These are phyloP conservation scores for Bicyclus anynana DNA, from an alignment of 1,140 invertebrate genomes.

Conservation along the genomic window DNA sequence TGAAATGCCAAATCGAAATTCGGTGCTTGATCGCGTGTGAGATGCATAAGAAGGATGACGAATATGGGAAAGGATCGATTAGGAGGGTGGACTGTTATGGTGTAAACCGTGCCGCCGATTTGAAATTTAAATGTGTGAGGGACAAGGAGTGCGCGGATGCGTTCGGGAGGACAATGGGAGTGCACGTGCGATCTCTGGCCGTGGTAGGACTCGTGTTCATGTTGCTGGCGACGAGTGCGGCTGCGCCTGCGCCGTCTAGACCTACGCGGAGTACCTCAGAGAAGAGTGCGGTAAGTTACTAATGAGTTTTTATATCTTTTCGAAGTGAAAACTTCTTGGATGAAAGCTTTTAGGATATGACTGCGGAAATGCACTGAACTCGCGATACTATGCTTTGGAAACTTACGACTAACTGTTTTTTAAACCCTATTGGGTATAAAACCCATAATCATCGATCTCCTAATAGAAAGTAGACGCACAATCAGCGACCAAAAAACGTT, in stretches of 20 bases:
- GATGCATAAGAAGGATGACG: constrained; percentile 49
- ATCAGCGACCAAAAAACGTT: no score
- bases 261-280: constrained; percentile 43
- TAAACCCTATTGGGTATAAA: no score
- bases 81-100: constrained; percentile 54
- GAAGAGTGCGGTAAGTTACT: constrained; percentile 54
- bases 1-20: constrained; percentile 44
- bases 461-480: no score
- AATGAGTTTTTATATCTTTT: no score
- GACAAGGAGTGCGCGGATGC: constrained; percentile 39
- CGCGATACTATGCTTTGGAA: no score
- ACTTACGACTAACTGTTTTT: no score
- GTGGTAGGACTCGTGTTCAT: constrained; percentile 48
- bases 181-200: constrained; percentile 42
- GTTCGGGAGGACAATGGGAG: constrained; percentile 56
- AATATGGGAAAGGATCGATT: constrained; percentile 61
- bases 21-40: constrained; percentile 32
- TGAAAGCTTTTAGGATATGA: no score
- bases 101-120: constrained; percentile 52
- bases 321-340: no score
- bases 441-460: no score
- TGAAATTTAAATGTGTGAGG: constrained; percentile 59
- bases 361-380: no score
- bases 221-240: constrained; percentile 43
- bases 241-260: constrained; percentile 46